These are phyloP conservation scores for Xylocampa areola DNA, from an alignment of 2,888 invertebrate genomes.

Conservation along the genomic window DNA sequence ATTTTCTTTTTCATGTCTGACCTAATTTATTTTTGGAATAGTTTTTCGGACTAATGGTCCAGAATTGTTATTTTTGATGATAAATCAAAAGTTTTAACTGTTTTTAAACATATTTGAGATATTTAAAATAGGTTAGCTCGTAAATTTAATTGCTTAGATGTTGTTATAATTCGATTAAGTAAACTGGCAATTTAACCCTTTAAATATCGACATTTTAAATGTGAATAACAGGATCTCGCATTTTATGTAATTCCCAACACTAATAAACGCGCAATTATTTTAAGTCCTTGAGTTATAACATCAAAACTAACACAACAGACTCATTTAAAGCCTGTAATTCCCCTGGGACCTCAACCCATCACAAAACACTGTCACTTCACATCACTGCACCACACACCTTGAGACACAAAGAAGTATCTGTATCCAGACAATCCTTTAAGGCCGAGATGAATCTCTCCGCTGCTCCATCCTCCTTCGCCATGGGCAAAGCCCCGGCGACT, in stretches of 20 bases:
- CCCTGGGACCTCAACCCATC: conserved; percentile 52
- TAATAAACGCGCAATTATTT: conserved; percentile 41
- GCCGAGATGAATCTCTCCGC: conserved; percentile 81
- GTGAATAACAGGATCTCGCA: neutral
- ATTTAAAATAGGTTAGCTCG: neutral
- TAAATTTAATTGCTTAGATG: neutral
- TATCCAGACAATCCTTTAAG: conserved; percentile 92
- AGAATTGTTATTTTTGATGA: conserved; percentile 22
- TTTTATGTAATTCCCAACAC: conserved; percentile 24
- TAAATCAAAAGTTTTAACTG: conserved; percentile 29
- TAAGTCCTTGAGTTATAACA: conserved; percentile 47
- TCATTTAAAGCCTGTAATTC: conserved; percentile 30
- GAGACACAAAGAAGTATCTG: conserved; percentile 92
- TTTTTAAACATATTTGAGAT: too few species aligned
- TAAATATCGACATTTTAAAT: conserved; percentile 1
- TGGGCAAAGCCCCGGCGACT: conserved; percentile 78
- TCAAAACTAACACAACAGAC: conserved; percentile 41
- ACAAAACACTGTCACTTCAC: conserved; percentile 63
- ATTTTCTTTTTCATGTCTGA: neutral
- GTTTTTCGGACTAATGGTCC: neutral
- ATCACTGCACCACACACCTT: conserved; percentile 91
- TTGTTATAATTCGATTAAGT: neutral
- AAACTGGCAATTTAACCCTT: conserved; percentile 9
- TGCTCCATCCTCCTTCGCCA: conserved; percentile 78
- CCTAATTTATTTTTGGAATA: neutral